Evolutionary conservation across 37 sponge, comb jelly and placozoan species (phyloP).

Genomic region (Diacarnus erythraeanus): DNA sequence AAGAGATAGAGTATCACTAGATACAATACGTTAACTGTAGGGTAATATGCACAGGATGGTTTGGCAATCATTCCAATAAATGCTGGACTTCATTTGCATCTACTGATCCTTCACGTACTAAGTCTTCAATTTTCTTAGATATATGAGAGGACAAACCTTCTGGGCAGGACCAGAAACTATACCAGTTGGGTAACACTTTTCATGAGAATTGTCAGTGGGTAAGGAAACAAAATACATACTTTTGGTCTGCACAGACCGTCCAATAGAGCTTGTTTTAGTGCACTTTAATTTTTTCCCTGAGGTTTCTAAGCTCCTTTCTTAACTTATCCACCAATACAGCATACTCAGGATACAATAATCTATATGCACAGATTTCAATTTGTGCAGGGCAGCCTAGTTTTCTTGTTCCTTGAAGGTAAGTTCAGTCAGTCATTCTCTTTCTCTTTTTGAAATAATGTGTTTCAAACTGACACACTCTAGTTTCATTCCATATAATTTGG

Average conservation of each 20-base stretch:
- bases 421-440: neutral
- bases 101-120: constrained; percentile 17
- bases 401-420: neutral
- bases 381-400: constrained; percentile 1
- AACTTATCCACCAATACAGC: neutral
- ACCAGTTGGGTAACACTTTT: constrained; percentile 18
- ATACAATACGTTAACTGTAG: no score
- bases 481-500: neutral
- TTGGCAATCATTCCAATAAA: no score
- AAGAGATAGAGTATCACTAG: no score
- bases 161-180: constrained; percentile 14
- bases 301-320: neutral
- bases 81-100: constrained; percentile 19
- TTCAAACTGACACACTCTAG: neutral
- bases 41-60: no score
- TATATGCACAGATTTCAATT: neutral
- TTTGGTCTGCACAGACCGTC: neutral
- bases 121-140: constrained; percentile 17
- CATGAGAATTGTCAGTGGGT: constrained; percentile 28
- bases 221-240: constrained; percentile 16
- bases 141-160: constrained; percentile 18
- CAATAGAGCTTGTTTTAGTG: neutral
- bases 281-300: neutral
- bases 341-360: constrained; percentile 9
- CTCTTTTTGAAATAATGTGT: neutral